Base-by-base conservation (phyloP, 2,797 vertebrate genomes). In the Neosilurus mollespiculum region DNA sequence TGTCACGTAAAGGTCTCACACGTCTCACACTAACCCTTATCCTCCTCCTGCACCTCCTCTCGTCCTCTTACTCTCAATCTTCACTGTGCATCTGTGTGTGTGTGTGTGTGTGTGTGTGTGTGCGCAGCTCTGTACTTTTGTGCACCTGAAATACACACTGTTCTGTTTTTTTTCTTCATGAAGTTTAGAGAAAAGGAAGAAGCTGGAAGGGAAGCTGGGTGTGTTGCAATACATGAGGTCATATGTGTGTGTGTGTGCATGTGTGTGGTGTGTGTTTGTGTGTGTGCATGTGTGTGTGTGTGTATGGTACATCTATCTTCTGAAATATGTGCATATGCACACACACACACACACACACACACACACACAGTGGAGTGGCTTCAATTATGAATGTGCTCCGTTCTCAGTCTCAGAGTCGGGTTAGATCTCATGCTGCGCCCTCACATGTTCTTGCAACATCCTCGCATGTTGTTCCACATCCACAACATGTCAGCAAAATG, bases 181-280 rank as follows among this genome's bases (percentile, higher is more conserved):
- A 82, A 73, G 67, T 81, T 65, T 14, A 87, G 58, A 69, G 78
- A 83, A 85, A 89, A 87, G 77, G 54, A 58, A 78, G 84, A 85
- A 85, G 54, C 73, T 81, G 11, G 16, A 78, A 2, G 43, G 72
- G 87, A 89, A 90, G 82, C 64, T 79, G 15, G 22, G 75, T 84
- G 78, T 87, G 78, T 86, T 81, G 54, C 79, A 81, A 86, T 49
- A 67, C 75, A 24, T 79, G 78, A 65, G 78, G 43, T 30, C 64
- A 20, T 64, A 18, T 82, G 43, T 69, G 49, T 67, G 62, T 79
- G 6, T 81, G 59, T 80, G 62, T 22, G 16, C 49, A 16, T 56
- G 72, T 67, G 49, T 86, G 65, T 56, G 22, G 66, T 34, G 59
- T 72, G 9, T 53, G 58, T 49, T 2, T 67, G 62, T 79, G 6